Conservation (phyloP, 2,888 invertebrate species). For the Chromoteleia sp. region DNA sequence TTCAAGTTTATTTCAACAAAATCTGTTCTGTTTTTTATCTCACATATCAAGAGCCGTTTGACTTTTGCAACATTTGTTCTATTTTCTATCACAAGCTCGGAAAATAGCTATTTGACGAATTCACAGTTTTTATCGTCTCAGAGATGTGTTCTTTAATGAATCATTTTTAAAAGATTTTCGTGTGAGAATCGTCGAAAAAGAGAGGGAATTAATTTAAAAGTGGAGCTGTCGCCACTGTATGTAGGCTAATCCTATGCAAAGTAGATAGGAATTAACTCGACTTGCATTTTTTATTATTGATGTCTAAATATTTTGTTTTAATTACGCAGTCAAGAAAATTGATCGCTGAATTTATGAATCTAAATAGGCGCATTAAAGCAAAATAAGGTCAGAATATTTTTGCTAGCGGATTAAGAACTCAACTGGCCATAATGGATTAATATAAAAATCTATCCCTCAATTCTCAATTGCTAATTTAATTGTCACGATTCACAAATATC, state of each 20-base stretch:
- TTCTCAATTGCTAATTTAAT: constrained; percentile 38
- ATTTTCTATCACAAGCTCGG: constrained; percentile 26
- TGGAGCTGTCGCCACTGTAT: constrained; percentile 25
- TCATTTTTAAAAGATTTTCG: constrained; percentile 42
- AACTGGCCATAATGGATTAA: not conserved
- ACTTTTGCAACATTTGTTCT: constrained; percentile 36
- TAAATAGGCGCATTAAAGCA: constrained; percentile 21
- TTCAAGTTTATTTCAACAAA: not conserved
- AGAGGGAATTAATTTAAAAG: constrained; percentile 30
- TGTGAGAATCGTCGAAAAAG: constrained; percentile 19
- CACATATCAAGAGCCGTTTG: constrained; percentile 26
- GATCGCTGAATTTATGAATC: constrained; percentile 45
- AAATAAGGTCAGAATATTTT: constrained; percentile 16
- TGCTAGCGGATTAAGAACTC: constrained; percentile 1
- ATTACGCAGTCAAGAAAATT: constrained; percentile 35
- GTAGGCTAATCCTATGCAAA: constrained; percentile 58
- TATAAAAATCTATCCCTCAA: constrained; percentile 36
- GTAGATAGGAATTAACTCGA: constrained; percentile 34
- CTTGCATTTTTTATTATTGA: constrained; percentile 48
- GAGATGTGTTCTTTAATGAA: constrained; percentile 42
- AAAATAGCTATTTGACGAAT: constrained; percentile 27
- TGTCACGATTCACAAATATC: constrained; percentile 9
- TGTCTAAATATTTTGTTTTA: constrained; percentile 44
- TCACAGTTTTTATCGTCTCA: constrained; percentile 23
- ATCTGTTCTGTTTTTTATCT: not conserved